A percentile compares a stretch with the other conserved stretches of the same genome.
These are phyloP conservation scores for Agrilus planipennis DNA, from an alignment of 1,140 invertebrate genomes.

Conservation along the genomic window DNA sequence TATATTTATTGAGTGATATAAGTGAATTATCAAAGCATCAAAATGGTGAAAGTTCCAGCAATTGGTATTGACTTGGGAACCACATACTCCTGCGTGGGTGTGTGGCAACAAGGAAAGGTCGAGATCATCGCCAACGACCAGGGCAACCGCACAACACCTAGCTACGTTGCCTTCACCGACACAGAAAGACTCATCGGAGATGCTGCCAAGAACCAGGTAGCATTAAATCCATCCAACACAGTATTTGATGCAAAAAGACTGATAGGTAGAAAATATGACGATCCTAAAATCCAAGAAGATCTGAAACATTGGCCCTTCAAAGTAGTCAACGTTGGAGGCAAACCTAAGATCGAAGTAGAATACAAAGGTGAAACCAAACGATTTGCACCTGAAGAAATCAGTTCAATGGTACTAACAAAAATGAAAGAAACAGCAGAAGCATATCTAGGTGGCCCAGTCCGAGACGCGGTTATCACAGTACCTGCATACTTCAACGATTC, in stretches of 20 bases:
- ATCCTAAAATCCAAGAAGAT: constrained; percentile 56
- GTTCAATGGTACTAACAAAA: constrained; percentile 49
- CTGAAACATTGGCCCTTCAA: constrained; percentile 67
- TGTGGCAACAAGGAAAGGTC: constrained; percentile 85
- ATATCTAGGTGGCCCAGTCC: constrained; percentile 42
- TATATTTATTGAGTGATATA: too few relatives aligned
- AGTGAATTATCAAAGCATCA: too few relatives aligned
- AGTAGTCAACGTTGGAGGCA: constrained; percentile 50
- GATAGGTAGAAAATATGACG: constrained; percentile 51
- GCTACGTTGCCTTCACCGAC: constrained; percentile 94
- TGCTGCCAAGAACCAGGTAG: constrained; percentile 89
- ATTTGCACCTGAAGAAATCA: constrained; percentile 63
- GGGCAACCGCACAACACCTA: constrained; percentile 95
- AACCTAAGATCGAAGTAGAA: constrained; percentile 58
- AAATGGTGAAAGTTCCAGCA: constrained; percentile 68
- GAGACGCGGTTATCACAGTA: constrained; percentile 46
- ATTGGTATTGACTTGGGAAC: constrained; percentile 83
- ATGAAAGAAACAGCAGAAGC: constrained; percentile 48
- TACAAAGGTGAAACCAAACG: constrained; percentile 61
- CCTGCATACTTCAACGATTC: constrained; percentile 56
- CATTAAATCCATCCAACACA: constrained; percentile 79
- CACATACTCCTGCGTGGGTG: constrained; percentile 79
- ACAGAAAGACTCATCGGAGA: constrained; percentile 92
- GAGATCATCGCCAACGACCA: constrained; percentile 84
- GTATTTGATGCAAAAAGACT: constrained; percentile 51